Evolutionary conservation across 2,113 vertebrate genomes (phyloP).

Genomic region (Maccullochella peelii): DNA sequence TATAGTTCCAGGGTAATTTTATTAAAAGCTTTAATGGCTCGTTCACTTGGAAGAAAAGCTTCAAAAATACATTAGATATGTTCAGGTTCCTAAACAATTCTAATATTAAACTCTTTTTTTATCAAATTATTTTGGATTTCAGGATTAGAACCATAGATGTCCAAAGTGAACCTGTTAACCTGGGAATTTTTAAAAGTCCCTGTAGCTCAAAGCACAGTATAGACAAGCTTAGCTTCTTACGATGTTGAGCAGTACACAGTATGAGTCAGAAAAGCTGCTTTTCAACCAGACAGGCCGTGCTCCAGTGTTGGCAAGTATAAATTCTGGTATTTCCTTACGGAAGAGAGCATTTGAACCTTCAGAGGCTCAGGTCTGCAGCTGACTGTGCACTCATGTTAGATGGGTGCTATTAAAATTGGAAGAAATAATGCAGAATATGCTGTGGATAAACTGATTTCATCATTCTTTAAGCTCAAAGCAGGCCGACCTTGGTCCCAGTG

Average conservation of each 20-base stretch:
- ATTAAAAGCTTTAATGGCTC: not conserved
- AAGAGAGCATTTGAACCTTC: not conserved
- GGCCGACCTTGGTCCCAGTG: not conserved
- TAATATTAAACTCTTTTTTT: too few relatives aligned
- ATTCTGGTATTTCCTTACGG: not conserved
- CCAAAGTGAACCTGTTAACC: not conserved
- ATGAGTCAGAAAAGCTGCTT: not conserved
- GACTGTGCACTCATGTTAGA: not conserved
- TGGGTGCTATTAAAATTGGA: not conserved
- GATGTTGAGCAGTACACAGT: not conserved
- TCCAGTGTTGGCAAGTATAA: not conserved
- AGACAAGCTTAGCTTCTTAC: not conserved
- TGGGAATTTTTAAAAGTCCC: not conserved
- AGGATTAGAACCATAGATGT: too few relatives aligned
- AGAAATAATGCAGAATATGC: slow-evolving; percentile 3
- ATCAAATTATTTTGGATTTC: not conserved
- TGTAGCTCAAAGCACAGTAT: not conserved
- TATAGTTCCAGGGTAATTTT: slow-evolving; percentile 6
- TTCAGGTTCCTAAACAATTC: not conserved
- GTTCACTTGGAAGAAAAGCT: not conserved
- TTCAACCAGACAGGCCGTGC: not conserved
- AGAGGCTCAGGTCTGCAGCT: slow-evolving; percentile 1
- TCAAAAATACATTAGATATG: not conserved
- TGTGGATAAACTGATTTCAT: slow-evolving; percentile 21
- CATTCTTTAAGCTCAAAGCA: slow-evolving; percentile 12